Conservation (phyloP, 2,888 invertebrate species). For the Coelopa pilipes region DNA sequence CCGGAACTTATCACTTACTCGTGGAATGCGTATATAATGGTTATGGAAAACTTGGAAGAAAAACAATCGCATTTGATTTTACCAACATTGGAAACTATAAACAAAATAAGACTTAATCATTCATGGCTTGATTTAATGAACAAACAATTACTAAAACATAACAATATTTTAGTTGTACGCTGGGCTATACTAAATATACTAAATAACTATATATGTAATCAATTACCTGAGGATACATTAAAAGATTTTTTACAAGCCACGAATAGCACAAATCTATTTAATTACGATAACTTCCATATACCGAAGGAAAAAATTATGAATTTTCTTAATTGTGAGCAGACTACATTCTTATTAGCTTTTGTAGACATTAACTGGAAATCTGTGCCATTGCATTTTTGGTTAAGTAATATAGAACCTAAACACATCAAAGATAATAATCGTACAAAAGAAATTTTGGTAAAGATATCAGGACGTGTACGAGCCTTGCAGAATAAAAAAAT, state of each 20-base stretch:
- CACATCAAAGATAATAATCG: background rate
- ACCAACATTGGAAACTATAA: constrained; percentile 54
- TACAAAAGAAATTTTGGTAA: constrained; percentile 45
- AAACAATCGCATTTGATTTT: constrained; percentile 63
- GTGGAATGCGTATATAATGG: constrained; percentile 55
- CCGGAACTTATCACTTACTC: constrained; percentile 39
- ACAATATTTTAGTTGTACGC: constrained; percentile 58
- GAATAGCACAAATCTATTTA: constrained; percentile 59
- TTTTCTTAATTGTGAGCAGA: constrained; percentile 44
- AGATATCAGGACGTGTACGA: constrained; percentile 51
- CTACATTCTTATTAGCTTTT: constrained; percentile 40
- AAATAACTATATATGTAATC: constrained; percentile 40
- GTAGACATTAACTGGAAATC: constrained; percentile 56
- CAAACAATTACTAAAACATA: constrained; percentile 53
- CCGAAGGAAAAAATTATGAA: constrained; percentile 35
- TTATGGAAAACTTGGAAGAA: constrained; percentile 61
- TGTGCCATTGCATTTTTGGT: constrained; percentile 57
- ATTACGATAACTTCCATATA: constrained; percentile 49
- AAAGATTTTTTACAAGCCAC: constrained; percentile 53
- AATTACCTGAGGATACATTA: constrained; percentile 48
- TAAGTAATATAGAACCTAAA: constrained; percentile 40
- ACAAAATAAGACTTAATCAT: constrained; percentile 31
- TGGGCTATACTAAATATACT: constrained; percentile 58
- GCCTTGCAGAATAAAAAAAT: constrained; percentile 51
- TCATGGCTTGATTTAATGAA: constrained; percentile 55